Percentiles rank a stretch among this genome's conserved stretches.
phyloP scores from a whole-genome alignment of 35 echinoderm and acorn worm species.

The Ptychodera flava region DNA sequence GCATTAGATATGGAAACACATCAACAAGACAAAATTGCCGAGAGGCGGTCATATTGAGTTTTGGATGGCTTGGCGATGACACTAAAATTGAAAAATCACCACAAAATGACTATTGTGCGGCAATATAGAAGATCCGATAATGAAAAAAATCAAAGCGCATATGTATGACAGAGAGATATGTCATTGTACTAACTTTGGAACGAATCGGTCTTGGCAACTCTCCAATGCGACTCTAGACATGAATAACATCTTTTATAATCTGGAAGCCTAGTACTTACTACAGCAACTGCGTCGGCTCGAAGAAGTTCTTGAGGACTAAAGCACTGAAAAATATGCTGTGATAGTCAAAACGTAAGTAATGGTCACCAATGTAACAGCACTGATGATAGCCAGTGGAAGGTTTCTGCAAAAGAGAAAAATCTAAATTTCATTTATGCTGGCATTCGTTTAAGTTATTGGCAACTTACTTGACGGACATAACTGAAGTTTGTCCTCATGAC shows the following conservation, averaged over 20 bases:
- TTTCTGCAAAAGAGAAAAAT: constrained; percentile 45
- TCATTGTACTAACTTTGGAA: not conserved
- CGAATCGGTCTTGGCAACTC: not conserved
- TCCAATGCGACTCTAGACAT: too few species aligned
- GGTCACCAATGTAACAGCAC: constrained; percentile 44
- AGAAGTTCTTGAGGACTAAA: constrained; percentile 38
- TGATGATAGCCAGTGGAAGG: constrained; percentile 56
- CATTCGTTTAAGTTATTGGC: too few species aligned
- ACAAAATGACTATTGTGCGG: too few species aligned
- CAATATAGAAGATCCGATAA: too few species aligned
- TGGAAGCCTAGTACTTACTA: constrained; percentile 27
- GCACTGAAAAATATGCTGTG: constrained; percentile 54
- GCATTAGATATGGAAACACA: too few species aligned
- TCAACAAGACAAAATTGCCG: too few species aligned
- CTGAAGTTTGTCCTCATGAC: too few species aligned
- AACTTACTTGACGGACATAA: too few species aligned
- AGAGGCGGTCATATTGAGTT: too few species aligned
- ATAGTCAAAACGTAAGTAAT: constrained; percentile 48
- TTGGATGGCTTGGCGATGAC: too few species aligned
- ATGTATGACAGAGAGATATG: not conserved
- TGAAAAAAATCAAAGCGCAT: not conserved
- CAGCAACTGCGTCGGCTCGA: constrained; percentile 50
- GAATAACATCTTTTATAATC: not conserved
- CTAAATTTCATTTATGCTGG: too few species aligned
- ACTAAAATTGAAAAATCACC: too few species aligned